Conservation (phyloP, 2,113 vertebrate species). For the Gymnocephalus cernua region DNA sequence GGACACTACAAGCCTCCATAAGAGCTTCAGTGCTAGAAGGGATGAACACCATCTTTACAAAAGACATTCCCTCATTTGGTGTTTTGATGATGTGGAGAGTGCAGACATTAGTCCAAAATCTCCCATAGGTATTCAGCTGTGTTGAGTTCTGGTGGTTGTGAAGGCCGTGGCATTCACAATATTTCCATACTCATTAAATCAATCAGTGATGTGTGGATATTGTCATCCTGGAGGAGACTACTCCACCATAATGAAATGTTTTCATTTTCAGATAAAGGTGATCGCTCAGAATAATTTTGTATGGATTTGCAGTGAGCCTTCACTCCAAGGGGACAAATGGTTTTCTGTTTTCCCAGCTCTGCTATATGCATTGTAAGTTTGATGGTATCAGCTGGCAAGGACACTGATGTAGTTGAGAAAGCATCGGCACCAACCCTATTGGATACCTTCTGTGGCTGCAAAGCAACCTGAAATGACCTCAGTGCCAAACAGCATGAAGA, state of each 20-base stretch:
- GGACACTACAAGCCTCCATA: not conserved
- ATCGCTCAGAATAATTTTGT: not conserved
- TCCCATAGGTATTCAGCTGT: not conserved
- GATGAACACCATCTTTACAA: not conserved
- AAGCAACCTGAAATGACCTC: not conserved
- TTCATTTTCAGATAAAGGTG: not conserved
- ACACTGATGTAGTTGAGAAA: not conserved
- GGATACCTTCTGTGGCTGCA: not conserved
- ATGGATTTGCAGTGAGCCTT: not conserved
- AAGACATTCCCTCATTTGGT: not conserved
- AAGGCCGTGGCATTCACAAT: not conserved
- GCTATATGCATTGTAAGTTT: not conserved
- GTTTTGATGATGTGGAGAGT: not conserved
- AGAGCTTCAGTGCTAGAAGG: not conserved
- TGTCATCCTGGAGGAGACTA: not conserved
- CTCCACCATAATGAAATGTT: not conserved
- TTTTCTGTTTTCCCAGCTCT: not conserved
- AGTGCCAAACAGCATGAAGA: not conserved
- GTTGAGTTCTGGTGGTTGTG: not conserved
- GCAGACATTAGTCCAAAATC: not conserved
- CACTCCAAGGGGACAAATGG: not conserved
- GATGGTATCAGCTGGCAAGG: not conserved
- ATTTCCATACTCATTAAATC: not conserved
- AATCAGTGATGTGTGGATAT: not conserved
- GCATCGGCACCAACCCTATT: not conserved